Base-by-base conservation (phyloP, 2,888 invertebrate genomes). In the Diaphora mendica region DNA sequence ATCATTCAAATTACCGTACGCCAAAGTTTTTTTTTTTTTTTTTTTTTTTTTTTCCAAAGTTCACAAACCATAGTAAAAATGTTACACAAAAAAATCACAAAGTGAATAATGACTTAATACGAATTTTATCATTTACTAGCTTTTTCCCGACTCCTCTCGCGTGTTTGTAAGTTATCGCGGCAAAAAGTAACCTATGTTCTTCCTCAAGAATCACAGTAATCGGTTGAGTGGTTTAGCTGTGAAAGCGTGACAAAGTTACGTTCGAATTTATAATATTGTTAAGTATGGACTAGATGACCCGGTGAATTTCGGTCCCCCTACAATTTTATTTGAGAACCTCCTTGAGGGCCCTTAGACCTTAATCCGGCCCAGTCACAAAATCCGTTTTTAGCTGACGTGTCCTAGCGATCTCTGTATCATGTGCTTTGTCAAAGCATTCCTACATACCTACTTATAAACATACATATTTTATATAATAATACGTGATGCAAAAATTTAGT, bases 71-170 rank as follows among this genome's bases (percentile, higher is more conserved):
- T 59, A 65, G 71, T 71, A 74, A 74, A 68, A 64, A 62, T 39
- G 67, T 70, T 2, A 55, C 69, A 11, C 65, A 30, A 35, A 59
- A 55, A 68, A 64, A 66, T 51, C 42, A 65, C 65, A 71, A 71
- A 71, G 68, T 35, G 74, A 71, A 73, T 64, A 72, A 68, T 67
- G 62, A 42, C 17, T 48, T 64, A 44, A 70, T 66, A 66, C 66
- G 30, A 44, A 0, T 73, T 71, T 65, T 72, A 68, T 76, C 73
- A n/a, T 64, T 62, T 48, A 64, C 39, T 39, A 3, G 39, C 7
- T 7, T 39, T 39, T 39, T 39, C 39, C 39, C 5, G 39, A 7
- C 8, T 39, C 8, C 8, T 5, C 39, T 39, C 8, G 39, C 5
- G 39, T 8, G 39, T 39, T 39, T 39, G 39, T 39, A 7, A 8